These are phyloP conservation scores for Leucophenga varia DNA, from an alignment of 1,140 invertebrate genomes.

Conservation along the genomic window DNA sequence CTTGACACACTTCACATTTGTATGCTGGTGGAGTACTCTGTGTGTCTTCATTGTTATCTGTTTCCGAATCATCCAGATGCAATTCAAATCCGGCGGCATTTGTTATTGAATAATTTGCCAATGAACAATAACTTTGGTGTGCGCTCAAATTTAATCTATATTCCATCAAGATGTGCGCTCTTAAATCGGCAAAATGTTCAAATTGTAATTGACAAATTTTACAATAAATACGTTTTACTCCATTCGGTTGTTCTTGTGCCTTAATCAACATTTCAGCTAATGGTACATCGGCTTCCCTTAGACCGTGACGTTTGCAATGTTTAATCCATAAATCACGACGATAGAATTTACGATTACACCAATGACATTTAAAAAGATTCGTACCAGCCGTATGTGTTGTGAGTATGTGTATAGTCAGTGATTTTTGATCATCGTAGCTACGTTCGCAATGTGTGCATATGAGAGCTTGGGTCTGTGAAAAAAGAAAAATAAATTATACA, in stretches of 20 bases:
- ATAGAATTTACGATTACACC: conserved; percentile 58
- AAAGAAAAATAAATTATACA: background rate
- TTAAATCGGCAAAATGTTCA: conserved; percentile 1
- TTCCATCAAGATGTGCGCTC: conserved; percentile 4
- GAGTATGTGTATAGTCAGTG: conserved; percentile 53
- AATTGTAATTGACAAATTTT: conserved; percentile 10
- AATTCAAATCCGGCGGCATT: conserved; percentile 18
- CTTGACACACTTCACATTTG: conserved; percentile 54
- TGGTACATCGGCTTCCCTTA: background rate
- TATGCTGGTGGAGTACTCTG: conserved; percentile 21
- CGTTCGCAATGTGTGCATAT: no score
- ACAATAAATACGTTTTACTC: conserved; percentile 12
- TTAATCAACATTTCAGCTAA: conserved; percentile 5
- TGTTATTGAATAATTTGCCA: conserved; percentile 15
- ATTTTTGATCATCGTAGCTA: conserved; percentile 53
- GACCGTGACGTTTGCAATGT: conserved; percentile 13
- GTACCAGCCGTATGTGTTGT: conserved; percentile 50
- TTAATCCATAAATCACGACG: conserved; percentile 44
- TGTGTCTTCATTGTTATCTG: conserved; percentile 12
- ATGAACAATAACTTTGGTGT: background rate
- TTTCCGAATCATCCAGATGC: conserved; percentile 20
- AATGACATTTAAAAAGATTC: conserved; percentile 56
- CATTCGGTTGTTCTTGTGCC: conserved; percentile 8
- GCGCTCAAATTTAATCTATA: background rate
- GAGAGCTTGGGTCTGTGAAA: no score